Base-by-base conservation (phyloP, 2,113 vertebrate species). In the Corapipo altera region DNA sequence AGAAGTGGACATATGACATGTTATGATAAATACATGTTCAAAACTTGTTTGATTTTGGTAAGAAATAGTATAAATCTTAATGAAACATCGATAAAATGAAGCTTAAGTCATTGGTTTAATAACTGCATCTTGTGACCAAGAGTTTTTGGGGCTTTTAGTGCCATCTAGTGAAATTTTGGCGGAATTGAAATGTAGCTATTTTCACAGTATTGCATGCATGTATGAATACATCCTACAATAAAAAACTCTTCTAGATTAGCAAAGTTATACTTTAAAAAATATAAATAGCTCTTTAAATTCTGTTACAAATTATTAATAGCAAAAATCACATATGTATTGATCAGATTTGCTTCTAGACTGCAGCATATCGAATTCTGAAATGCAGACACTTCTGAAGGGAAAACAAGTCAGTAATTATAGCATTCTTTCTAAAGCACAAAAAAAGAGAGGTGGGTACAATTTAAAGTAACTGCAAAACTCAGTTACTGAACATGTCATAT, bases 111-210 rank as follows among this genome's bases (percentile, higher is more conserved):
- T 58, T 49, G 7, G 21, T 76, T 89, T 41, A 69, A 5, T 12
- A 16, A 8, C 23, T 5, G 30, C 12, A 9, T 3, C 5, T 16
- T 13, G 39, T 24, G 20, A 27, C 12, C 8, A 51, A 55, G 23
- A 75, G 61, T 96, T 96, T 37, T 30, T 85, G 97, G 30, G 91
- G 46, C 93, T 95, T 22, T 37, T 71, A 54, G 71, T 92, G 93
- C 97, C 98, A 98, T 97, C 98, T 98, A 97, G 98, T 96, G 98
- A 66, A 12, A 0, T 1, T 58, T 44, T 7, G 1, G 8, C 52
- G 49, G 44, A 96, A 93, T 43, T 78, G 69, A 95, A 94, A 41
- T 27, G 18, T 13, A 19, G 52, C 21, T 37, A 3, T 43, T 65
- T 11, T 66, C 6, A 48, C 12, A 44, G 41, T 27, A 12, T 72